Base-by-base conservation (phyloP, 2,888 invertebrate genomes). In the Yponomeuta cagnagella region DNA sequence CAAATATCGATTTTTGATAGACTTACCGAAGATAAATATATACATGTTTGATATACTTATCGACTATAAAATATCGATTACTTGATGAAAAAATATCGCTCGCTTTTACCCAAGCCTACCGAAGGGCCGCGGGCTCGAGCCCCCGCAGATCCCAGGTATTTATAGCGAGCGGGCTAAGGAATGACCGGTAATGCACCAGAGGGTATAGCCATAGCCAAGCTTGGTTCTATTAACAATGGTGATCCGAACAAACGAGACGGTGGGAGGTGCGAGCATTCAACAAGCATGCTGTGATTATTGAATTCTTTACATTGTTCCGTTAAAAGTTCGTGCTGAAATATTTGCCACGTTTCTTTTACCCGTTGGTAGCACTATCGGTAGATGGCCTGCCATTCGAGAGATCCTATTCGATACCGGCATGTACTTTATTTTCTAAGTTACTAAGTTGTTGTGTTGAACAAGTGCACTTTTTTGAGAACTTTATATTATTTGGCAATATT, bases 241-340 rank as follows among this genome's bases (percentile, higher is more conserved):
- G 43, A 6, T 43, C 58, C 58, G 10, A 85, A 82, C 75, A 79
- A 73, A 74, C 72, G 68, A 78, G 43, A 72, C 81, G 76, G 78
- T 76, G 76, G 79, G 78, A 80, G 80, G 76, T 76, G 73, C 77
- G 73, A 78, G 83, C 84, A 84, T 87, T 85, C 84, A 83, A 77
- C 73, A 73, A 72, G 70, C 74, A 70, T 76, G 80, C 78, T 80
- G 72, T 75, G 74, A 76, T 76, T 76, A 76, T 74, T 68, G 72
- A 71, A 65, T 73, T 72, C 73, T 74, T 73, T 76, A 76, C 71
- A 71, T 73, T 71, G 72, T 73, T 74, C 48, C 30, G 23, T n/a
- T 30, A 15, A 31, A 33, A 37, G 10, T 37, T 31, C 66, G 15
- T 12, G 37, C 6, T 33, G 33, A n/a, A 66, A 43, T n/a, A 31